These are phyloP conservation scores for Cheilosia variabilis DNA, from an alignment of 2,888 invertebrate genomes.

Conservation along the genomic window DNA sequence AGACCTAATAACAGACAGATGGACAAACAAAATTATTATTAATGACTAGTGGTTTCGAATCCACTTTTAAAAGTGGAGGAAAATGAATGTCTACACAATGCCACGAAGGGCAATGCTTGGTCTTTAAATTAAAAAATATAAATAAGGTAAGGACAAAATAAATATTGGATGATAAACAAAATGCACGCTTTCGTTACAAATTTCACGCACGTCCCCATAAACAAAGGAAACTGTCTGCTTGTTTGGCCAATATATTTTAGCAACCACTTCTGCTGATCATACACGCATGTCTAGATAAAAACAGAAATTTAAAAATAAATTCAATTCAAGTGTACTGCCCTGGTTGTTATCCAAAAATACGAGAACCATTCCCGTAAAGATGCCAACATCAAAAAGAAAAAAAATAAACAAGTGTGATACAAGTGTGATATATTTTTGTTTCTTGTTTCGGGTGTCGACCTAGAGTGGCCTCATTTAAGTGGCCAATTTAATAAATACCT, in stretches of 20 bases:
- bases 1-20: too few species aligned
- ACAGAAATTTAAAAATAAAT: conserved; percentile 31
- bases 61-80: too few species aligned
- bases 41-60: too few species aligned
- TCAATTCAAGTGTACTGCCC: conserved; percentile 21
- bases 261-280: neutral
- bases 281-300: conserved; percentile 31
- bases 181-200: neutral
- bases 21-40: too few species aligned
- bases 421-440: conserved; percentile 9
- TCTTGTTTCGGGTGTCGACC: conserved; percentile 26
- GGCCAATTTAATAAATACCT: conserved; percentile 5
- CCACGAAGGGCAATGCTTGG: too few species aligned
- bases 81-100: too few species aligned
- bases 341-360: conserved; percentile 22
- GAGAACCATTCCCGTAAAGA: conserved; percentile 19
- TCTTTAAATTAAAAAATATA: neutral
- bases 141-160: neutral
- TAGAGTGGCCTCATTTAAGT: conserved; percentile 14
- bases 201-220: neutral
- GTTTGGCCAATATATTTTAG: conserved; percentile 2
- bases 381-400: conserved; percentile 34
- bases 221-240: neutral
- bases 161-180: neutral
- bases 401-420: neutral